phyloP scores from a whole-genome alignment of 53 echinoderm and acorn worm genomes.

The Crossaster papposus region DNA sequence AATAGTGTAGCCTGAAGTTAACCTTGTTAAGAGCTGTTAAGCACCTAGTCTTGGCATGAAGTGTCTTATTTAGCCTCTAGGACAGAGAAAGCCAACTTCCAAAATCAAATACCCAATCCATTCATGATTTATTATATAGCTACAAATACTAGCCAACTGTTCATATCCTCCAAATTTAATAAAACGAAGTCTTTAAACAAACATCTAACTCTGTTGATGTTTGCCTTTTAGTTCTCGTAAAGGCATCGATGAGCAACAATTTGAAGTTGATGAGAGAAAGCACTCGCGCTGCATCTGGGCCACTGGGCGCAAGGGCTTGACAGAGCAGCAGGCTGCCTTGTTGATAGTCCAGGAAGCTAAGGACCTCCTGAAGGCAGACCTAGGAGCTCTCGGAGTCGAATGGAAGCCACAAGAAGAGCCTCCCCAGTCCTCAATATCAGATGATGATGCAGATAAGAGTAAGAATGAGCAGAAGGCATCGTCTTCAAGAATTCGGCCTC shows the following conservation, averaged over 20 bases:
- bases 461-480: not conserved
- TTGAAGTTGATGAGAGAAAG: conserved; percentile 86
- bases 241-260: conserved; percentile 85
- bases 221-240: conserved; percentile 77
- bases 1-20: too few relatives aligned
- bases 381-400: conserved; percentile 76
- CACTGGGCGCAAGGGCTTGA: conserved; percentile 93
- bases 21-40: not conserved
- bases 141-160: too few relatives aligned
- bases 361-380: conserved; percentile 76
- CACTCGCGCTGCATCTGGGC: conserved; percentile 96
- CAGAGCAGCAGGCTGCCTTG: conserved; percentile 88
- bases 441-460: not conserved
- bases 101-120: too few relatives aligned
- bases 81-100: too few relatives aligned
- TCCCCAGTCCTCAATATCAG: not conserved
- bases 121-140: too few relatives aligned
- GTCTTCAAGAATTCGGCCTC: not conserved
- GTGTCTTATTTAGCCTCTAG: too few relatives aligned
- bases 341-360: conserved; percentile 90
- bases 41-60: not conserved
- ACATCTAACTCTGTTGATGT: not conserved
- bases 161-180: not conserved
- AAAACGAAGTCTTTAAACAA: not conserved
- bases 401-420: conserved; percentile 66